Evolutionary conservation across 2,888 invertebrate genomes (phyloP).

Genomic region (Malthinus flaveolus): DNA sequence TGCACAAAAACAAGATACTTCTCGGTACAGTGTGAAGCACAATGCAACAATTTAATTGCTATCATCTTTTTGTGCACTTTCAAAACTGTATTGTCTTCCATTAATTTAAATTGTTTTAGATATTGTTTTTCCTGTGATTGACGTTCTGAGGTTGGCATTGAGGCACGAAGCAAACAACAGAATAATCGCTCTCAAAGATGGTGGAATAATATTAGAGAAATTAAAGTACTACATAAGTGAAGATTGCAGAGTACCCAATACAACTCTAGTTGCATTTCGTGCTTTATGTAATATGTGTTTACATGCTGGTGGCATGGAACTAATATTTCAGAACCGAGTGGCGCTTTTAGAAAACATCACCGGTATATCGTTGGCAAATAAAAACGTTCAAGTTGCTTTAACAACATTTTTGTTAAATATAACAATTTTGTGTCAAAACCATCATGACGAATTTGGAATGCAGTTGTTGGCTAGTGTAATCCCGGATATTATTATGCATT

Average conservation of each 20-base stretch:
- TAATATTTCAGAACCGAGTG: constrained; percentile 63
- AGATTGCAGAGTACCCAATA: constrained; percentile 61
- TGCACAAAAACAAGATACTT: no score
- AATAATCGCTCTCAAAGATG: constrained; percentile 58
- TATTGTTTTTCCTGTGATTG: constrained; percentile 85
- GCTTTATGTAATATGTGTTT: constrained; percentile 81
- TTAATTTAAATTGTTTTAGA: constrained; percentile 59
- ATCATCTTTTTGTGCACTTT: no score
- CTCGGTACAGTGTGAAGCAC: no score
- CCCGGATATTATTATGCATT: constrained; percentile 58
- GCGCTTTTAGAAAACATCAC: constrained; percentile 60
- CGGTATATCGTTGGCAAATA: constrained; percentile 59
- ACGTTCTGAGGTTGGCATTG: constrained; percentile 82
- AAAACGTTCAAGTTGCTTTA: constrained; percentile 73
- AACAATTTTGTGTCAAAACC: constrained; percentile 64
- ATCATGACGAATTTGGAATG: constrained; percentile 57
- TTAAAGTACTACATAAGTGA: constrained; percentile 43
- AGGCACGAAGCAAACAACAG: constrained; percentile 60
- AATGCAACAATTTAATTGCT: no score
- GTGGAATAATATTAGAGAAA: constrained; percentile 45
- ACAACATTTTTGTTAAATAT: constrained; percentile 74
- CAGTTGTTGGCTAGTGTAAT: constrained; percentile 60
- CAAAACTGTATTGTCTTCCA: no score
- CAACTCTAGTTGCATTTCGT: constrained; percentile 78
- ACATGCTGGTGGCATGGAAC: constrained; percentile 67